These are phyloP conservation scores for Scaptomyza montana DNA, from an alignment of 1,140 invertebrate genomes.

Conservation along the genomic window DNA sequence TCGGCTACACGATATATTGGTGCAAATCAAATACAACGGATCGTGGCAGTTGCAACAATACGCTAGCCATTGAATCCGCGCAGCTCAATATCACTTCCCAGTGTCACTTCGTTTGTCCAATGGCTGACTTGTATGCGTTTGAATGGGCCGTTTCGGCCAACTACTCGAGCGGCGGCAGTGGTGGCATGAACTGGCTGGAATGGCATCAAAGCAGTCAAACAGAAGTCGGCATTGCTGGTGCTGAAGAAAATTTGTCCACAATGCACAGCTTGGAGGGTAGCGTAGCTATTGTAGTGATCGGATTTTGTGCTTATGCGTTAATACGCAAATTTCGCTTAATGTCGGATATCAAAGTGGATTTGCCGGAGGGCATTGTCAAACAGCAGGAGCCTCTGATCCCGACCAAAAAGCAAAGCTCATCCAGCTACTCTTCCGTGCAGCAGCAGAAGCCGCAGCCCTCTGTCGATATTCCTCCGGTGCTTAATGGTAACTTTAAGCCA, in stretches of 20 bases:
- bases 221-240: no score
- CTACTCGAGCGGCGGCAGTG: slow-evolving; percentile 2
- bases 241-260: background rate
- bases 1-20: slow-evolving; percentile 40
- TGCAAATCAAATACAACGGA: slow-evolving; percentile 10
- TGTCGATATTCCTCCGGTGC: background rate
- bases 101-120: background rate
- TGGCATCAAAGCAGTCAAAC: background rate
- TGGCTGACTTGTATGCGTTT: background rate
- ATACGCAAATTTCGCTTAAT: slow-evolving; percentile 1
- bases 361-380: slow-evolving; percentile 14
- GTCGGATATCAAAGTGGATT: slow-evolving; percentile 3
- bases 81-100: background rate
- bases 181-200: slow-evolving; percentile 32
- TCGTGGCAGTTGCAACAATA: slow-evolving; percentile 8
- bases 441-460: no score
- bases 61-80: background rate
- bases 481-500: background rate
- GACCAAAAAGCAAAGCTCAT: no score
- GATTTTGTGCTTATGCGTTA: background rate
- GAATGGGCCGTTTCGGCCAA: slow-evolving; percentile 22
- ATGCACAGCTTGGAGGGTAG: slow-evolving; percentile 16
- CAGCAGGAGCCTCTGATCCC: background rate
- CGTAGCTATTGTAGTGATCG: slow-evolving; percentile 26
- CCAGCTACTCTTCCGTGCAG: no score